A percentile compares a stretch with the other conserved stretches of the same genome.
These are phyloP conservation scores for Haliclona indistincta DNA, from an alignment of 37 sponge, comb jelly and placozoan genomes.

Conservation along the genomic window DNA sequence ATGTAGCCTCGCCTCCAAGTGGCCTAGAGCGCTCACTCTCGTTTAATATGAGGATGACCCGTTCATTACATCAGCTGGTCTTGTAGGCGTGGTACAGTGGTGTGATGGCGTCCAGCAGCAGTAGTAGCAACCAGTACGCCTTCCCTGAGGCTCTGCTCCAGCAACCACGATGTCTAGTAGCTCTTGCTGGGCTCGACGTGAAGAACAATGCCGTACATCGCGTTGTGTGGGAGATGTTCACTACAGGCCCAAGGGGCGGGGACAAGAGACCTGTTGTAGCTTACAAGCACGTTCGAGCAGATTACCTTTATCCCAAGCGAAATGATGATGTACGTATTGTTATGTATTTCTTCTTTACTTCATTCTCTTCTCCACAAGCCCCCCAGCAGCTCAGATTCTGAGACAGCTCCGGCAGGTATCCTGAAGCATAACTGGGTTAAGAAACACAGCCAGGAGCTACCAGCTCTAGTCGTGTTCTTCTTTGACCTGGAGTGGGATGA, in stretches of 20 bases:
- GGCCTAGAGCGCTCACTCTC: no score
- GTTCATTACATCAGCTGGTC: no score
- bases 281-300: slow-evolving; percentile 47
- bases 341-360: neutral
- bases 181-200: slow-evolving; percentile 79
- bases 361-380: neutral
- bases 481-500: slow-evolving; percentile 95
- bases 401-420: slow-evolving; percentile 63
- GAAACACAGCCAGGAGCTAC: slow-evolving; percentile 83
- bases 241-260: slow-evolving; percentile 44
- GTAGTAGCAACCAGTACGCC: no score
- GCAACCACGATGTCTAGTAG: slow-evolving; percentile 69
- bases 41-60: no score
- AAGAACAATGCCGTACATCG: slow-evolving; percentile 86
- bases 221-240: slow-evolving; percentile 84
- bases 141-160: slow-evolving; percentile 71
- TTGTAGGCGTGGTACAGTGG: no score
- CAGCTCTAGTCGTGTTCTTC: slow-evolving; percentile 87
- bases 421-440: slow-evolving; percentile 79
- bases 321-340: neutral
- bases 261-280: slow-evolving; percentile 42
- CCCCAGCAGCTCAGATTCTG: no score
- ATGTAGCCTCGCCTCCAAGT: no score
- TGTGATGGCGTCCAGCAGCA: no score
- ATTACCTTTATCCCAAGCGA: slow-evolving; percentile 62